Percentiles rank a stretch among this genome's conserved stretches.
Conservation (phyloP, 2,113 vertebrate genomes). For the Prunella fulvescens region DNA sequence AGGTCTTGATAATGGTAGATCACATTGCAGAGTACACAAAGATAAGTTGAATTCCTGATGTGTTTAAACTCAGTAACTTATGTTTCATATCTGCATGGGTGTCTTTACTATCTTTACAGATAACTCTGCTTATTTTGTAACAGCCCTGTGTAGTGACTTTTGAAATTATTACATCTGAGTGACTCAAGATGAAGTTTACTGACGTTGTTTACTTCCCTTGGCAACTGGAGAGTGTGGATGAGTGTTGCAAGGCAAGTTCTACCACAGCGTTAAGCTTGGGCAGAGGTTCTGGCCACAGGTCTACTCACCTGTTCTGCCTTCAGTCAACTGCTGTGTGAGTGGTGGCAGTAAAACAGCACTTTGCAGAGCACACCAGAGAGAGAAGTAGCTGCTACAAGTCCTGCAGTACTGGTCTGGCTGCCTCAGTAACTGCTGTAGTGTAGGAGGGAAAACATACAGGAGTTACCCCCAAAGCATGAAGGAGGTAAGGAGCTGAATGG, state of each 20-base stretch:
- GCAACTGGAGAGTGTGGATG: background rate
- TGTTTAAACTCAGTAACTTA: background rate
- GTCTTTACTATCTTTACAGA: background rate
- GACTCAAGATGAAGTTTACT: constrained; percentile 52
- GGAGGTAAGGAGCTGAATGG: background rate
- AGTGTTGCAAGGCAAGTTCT: background rate
- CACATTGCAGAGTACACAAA: background rate
- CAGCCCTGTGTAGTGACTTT: background rate
- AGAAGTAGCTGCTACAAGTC: background rate
- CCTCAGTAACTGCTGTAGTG: background rate
- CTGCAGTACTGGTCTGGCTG: background rate
- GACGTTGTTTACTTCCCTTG: constrained; percentile 54
- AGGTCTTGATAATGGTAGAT: background rate
- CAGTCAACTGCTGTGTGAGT: background rate
- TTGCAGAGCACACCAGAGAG: background rate
- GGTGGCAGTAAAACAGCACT: background rate
- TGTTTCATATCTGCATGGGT: background rate
- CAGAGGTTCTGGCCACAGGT: background rate
- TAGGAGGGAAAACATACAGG: background rate
- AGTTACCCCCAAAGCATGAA: background rate
- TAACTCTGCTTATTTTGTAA: constrained; percentile 4
- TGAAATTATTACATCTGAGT: background rate
- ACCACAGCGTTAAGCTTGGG: background rate
- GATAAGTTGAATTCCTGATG: background rate
- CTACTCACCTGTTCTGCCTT: background rate